Conservation (phyloP, 1,140 invertebrate genomes). For the Tetraneura akinire region DNA sequence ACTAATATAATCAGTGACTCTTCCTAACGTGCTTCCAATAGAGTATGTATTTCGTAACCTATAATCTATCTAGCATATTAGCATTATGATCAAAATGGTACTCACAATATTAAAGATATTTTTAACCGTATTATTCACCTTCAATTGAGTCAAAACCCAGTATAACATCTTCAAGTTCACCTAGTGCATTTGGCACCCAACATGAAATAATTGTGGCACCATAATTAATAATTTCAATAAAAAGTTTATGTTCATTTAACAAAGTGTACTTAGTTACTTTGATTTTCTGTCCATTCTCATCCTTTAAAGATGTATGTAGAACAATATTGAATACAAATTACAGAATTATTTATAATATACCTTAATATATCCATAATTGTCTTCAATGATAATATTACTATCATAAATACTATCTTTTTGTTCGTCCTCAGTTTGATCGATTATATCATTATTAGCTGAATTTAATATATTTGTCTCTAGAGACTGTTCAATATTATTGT, state of each 20-base stretch:
- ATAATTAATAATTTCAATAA: slow-evolving; percentile 69
- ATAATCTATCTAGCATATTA: slow-evolving; percentile 62
- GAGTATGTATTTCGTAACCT: slow-evolving; percentile 68
- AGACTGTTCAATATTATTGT: not conserved
- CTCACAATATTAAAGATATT: no score
- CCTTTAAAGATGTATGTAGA: not conserved
- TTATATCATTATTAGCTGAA: not conserved
- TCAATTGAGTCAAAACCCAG: slow-evolving; percentile 77
- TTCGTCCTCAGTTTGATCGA: no score
- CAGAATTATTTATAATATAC: not conserved
- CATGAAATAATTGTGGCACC: slow-evolving; percentile 78
- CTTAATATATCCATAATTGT: slow-evolving; percentile 17
- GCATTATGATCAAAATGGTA: not conserved
- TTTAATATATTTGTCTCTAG: not conserved
- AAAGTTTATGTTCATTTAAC: slow-evolving; percentile 19
- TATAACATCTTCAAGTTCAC: slow-evolving; percentile 69
- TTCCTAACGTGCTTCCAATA: slow-evolving; percentile 84
- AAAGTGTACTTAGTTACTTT: slow-evolving; percentile 24
- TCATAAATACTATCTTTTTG: not conserved
- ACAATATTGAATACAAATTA: not conserved
- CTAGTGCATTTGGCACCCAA: slow-evolving; percentile 70
- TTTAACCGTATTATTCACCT: no score
- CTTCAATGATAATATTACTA: not conserved
- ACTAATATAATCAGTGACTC: slow-evolving; percentile 84
- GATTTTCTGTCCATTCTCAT: not conserved